phyloP scores from a whole-genome alignment of 2,113 vertebrate genomes.

The Dromiciops gliroides region DNA sequence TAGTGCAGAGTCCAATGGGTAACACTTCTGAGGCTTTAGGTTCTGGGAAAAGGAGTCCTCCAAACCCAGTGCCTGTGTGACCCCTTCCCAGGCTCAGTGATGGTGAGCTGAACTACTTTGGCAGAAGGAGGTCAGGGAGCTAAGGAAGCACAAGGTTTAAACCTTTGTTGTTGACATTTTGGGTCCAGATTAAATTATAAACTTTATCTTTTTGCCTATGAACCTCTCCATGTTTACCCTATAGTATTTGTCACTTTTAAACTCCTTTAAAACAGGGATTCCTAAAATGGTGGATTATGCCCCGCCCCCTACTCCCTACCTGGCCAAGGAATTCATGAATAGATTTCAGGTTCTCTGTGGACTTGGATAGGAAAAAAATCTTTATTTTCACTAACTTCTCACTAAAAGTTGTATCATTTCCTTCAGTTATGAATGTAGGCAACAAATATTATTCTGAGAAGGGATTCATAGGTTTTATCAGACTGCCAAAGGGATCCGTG shows the following conservation, averaged over 20 bases:
- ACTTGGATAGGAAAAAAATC: neutral
- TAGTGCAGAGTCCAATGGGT: neutral
- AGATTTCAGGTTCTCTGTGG: neutral
- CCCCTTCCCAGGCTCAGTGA: neutral
- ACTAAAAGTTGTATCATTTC: neutral
- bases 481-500: neutral
- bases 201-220: neutral
- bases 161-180: neutral
- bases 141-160: neutral
- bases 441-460: neutral
- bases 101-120: neutral
- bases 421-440: neutral
- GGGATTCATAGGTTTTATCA: neutral
- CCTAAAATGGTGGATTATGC: neutral
- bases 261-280: neutral
- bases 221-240: no score
- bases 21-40: neutral
- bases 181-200: neutral
- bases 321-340: neutral
- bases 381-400: neutral
- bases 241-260: neutral
- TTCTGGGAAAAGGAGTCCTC: neutral
- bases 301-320: no score
- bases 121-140: neutral
- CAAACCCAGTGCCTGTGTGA: neutral